Evolutionary conservation across 2,888 invertebrate genomes (phyloP).

Genomic region (Catocala nupta): DNA sequence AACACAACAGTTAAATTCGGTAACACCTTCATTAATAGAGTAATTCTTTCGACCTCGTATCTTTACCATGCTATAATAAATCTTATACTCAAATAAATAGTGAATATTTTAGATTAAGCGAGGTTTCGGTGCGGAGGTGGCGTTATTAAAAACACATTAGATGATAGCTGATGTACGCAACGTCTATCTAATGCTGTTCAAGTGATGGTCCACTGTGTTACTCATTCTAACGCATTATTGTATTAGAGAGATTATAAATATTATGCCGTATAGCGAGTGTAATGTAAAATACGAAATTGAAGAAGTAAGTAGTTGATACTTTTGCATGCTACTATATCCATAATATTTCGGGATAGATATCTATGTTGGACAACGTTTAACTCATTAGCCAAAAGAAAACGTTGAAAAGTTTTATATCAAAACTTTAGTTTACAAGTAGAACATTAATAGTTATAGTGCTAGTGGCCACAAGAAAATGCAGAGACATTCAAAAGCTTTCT

Average conservation of each 20-base stretch:
- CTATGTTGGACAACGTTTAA: no score
- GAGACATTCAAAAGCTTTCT: no score
- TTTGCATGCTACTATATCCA: no score
- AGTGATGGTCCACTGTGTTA: constrained; percentile 8
- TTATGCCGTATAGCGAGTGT: no score
- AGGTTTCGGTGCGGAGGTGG: constrained; percentile 22
- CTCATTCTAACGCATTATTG: background rate
- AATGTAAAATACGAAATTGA: no score
- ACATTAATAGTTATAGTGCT: no score
- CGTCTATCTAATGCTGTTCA: constrained; percentile 15
- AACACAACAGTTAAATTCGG: constrained; percentile 71
- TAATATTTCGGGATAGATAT: no score
- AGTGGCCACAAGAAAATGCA: no score
- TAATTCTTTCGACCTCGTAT: constrained; percentile 43
- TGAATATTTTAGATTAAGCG: constrained; percentile 18
- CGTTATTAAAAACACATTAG: constrained; percentile 76
- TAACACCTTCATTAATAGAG: constrained; percentile 77
- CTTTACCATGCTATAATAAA: constrained; percentile 13
- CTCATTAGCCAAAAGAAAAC: no score
- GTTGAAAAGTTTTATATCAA: no score
- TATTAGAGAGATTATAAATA: background rate
- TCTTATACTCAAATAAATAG: constrained; percentile 17
- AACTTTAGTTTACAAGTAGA: no score
- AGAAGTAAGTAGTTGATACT: no score
- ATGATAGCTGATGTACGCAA: constrained; percentile 30